Evolutionary conservation across 2,888 invertebrate species (phyloP).

Genomic region (Entomobrya multifasciata): DNA sequence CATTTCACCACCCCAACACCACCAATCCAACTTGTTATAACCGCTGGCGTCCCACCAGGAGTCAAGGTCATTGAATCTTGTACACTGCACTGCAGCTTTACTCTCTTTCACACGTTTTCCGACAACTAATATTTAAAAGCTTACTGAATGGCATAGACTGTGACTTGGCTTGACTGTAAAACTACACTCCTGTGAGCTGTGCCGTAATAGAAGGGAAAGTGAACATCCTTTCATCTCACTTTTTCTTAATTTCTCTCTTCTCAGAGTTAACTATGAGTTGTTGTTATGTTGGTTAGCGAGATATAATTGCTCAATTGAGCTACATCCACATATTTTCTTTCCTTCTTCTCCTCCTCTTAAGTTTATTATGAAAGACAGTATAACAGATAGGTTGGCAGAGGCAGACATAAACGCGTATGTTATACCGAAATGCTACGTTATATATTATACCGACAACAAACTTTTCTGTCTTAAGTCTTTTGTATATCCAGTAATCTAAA

Average conservation of each 20-base stretch:
- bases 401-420: too few species aligned
- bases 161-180: too few species aligned
- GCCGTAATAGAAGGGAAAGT: background rate
- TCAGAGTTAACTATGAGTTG: constrained; percentile 29
- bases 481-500: too few species aligned
- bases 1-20: constrained; percentile 7
- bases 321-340: too few species aligned
- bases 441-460: too few species aligned
- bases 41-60: background rate
- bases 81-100: too few species aligned
- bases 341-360: too few species aligned
- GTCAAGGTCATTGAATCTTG: background rate
- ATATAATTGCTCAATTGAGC: constrained; percentile 61
- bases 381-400: background rate
- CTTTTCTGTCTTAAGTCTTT: too few species aligned
- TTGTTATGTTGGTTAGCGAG: constrained; percentile 38
- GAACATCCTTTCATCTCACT: background rate
- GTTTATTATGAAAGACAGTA: too few species aligned
- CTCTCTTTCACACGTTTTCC: background rate
- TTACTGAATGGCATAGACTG: too few species aligned
- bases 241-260: constrained; percentile 11
- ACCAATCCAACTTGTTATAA: background rate
- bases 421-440: too few species aligned
- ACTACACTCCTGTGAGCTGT: too few species aligned
- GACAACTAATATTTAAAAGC: background rate